These are phyloP conservation scores for Trichechus manatus DNA, from an alignment of 2,113 vertebrate species.

Conservation along the genomic window DNA sequence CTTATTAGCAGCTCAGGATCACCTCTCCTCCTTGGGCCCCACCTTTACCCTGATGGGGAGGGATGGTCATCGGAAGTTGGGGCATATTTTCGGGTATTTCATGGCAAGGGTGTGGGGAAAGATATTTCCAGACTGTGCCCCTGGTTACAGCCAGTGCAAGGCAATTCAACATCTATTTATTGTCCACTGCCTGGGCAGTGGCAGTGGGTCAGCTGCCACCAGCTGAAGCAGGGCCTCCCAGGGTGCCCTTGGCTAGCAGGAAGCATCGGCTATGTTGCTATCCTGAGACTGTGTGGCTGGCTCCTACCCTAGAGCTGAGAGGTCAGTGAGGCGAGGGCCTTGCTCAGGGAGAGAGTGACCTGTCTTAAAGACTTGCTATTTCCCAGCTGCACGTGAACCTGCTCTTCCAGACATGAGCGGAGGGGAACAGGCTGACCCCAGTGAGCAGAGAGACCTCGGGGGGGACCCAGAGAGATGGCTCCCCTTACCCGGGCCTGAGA, in stretches of 20 bases:
- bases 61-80: not conserved
- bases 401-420: not conserved
- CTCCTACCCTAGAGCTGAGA: not conserved
- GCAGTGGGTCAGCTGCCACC: not conserved
- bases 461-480: not conserved
- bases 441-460: not conserved
- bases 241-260: not conserved
- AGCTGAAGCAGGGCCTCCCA: not conserved
- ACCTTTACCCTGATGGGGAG: not conserved
- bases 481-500: not conserved
- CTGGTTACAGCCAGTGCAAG: not conserved
- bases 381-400: not conserved
- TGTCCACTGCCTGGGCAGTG: not conserved
- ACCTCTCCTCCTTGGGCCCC: not conserved
- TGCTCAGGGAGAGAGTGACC: not conserved
- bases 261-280: not conserved
- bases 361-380: not conserved
- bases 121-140: not conserved
- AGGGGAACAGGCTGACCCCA: not conserved
- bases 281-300: not conserved
- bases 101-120: not conserved
- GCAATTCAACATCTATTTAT: not conserved
- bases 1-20: constrained; percentile 49
- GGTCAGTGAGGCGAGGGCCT: not conserved
- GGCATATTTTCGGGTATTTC: not conserved